Evolutionary conservation across 2,888 invertebrate species (phyloP).

Genomic region (Glaucopsyche alexis): DNA sequence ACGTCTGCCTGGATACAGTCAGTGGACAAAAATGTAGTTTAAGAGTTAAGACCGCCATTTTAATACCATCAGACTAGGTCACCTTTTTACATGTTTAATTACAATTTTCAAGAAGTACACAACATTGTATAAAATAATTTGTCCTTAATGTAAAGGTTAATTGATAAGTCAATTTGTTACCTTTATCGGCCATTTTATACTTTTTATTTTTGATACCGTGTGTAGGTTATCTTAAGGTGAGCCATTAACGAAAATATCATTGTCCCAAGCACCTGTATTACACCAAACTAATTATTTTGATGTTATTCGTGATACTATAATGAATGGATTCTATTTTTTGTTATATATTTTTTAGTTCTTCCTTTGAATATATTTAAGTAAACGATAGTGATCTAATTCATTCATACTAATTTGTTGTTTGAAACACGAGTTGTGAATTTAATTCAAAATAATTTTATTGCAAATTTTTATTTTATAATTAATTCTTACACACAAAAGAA

Average conservation of each 20-base stretch:
- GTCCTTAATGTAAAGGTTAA: constrained; percentile 36
- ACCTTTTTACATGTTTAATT: constrained; percentile 13
- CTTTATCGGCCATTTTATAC: constrained; percentile 34
- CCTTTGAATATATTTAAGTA: neutral
- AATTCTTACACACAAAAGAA: constrained; percentile 14
- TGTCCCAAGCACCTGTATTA: neutral
- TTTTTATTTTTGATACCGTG: constrained; percentile 31
- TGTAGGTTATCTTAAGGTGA: constrained; percentile 34
- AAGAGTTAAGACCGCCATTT: neutral
- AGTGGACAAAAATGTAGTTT: neutral
- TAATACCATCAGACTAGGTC: constrained; percentile 10
- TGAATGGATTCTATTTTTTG: neutral
- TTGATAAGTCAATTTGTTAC: constrained; percentile 34
- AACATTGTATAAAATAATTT: constrained; percentile 11
- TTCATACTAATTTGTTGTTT: constrained; percentile 6
- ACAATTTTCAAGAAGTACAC: neutral
- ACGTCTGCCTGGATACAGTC: neutral
- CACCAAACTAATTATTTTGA: neutral
- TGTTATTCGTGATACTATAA: neutral
- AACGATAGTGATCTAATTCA: neutral
- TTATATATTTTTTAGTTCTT: neutral
- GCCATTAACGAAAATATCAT: constrained; percentile 15
- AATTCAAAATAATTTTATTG: neutral
- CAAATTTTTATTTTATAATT: constrained; percentile 3
- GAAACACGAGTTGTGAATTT: neutral